phyloP scores from a whole-genome alignment of 2,888 invertebrate species.

The Macropis europaea region DNA sequence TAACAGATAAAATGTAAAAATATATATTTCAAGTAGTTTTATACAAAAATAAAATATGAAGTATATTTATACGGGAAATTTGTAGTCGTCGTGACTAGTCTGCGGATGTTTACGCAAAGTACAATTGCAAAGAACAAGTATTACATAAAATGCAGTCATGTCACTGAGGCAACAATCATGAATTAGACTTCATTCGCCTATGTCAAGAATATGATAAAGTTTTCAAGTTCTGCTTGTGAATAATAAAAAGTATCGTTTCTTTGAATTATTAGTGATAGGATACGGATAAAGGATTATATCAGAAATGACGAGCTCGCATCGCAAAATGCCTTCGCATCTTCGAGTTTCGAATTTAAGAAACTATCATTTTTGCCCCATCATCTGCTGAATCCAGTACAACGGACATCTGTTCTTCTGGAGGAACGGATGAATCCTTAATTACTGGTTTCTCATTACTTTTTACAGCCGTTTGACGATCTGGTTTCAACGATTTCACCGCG shows the following conservation, averaged over 20 bases:
- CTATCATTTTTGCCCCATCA: conserved; percentile 65
- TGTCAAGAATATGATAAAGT: background rate
- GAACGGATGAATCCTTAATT: conserved; percentile 26
- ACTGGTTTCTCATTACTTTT: conserved; percentile 44
- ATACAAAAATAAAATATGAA: conserved; percentile 6
- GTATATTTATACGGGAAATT: background rate
- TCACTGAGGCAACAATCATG: background rate
- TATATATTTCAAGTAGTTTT: background rate
- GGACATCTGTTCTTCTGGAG: conserved; percentile 56
- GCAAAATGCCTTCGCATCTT: conserved; percentile 30
- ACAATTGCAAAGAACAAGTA: no score
- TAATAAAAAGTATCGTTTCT: background rate
- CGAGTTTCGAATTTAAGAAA: conserved; percentile 43
- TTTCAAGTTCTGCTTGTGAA: background rate
- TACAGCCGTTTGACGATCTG: conserved; percentile 39
- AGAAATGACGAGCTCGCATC: conserved; percentile 43
- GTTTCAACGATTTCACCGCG: conserved; percentile 53
- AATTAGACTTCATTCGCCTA: conserved; percentile 5
- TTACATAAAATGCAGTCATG: no score
- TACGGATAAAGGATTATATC: conserved; percentile 4
- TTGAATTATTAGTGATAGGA: background rate
- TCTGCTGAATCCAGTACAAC: conserved; percentile 66
- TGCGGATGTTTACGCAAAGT: no score
- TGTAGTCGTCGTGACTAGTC: no score
- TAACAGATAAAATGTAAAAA: background rate